phyloP scores from a whole-genome alignment of 2,113 vertebrate genomes.

The Clinocottus analis region DNA sequence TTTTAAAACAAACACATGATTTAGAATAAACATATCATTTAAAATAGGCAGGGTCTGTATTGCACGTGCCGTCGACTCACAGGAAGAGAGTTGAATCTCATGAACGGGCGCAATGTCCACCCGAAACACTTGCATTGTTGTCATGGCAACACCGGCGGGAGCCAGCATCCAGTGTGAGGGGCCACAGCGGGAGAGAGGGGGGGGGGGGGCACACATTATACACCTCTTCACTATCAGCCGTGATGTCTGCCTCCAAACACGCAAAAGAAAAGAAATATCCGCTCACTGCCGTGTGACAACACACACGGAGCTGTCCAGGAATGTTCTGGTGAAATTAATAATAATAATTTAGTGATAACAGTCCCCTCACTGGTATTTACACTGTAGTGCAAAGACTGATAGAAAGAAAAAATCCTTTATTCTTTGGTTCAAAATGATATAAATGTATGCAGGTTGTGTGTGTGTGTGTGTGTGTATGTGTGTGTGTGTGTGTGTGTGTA shows the following conservation, averaged over 20 bases:
- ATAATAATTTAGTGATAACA: no score
- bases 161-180: slow-evolving; percentile 28
- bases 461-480: no score
- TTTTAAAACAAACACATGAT: slow-evolving; percentile 52
- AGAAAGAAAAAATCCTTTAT: slow-evolving; percentile 53
- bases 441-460: slow-evolving; percentile 50
- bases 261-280: slow-evolving; percentile 6
- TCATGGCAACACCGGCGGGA: slow-evolving; percentile 61
- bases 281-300: slow-evolving; percentile 23
- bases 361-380: slow-evolving; percentile 58
- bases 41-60: slow-evolving; percentile 47
- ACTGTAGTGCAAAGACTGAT: slow-evolving; percentile 63
- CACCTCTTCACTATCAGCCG: slow-evolving; percentile 29
- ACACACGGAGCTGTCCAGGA: slow-evolving; percentile 11
- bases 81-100: slow-evolving; percentile 36
- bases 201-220: slow-evolving; percentile 8
- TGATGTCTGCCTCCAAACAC: slow-evolving; percentile 23
- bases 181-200: neutral
- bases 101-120: slow-evolving; percentile 57
- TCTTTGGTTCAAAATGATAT: slow-evolving; percentile 79
- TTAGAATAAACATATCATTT: slow-evolving; percentile 2
- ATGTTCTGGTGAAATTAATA: slow-evolving; percentile 15
- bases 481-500: no score
- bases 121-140: slow-evolving; percentile 47
- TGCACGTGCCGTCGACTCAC: slow-evolving; percentile 67